Evolutionary conservation across 1,140 invertebrate species (phyloP).

Genomic region (Drosophila guanche): DNA sequence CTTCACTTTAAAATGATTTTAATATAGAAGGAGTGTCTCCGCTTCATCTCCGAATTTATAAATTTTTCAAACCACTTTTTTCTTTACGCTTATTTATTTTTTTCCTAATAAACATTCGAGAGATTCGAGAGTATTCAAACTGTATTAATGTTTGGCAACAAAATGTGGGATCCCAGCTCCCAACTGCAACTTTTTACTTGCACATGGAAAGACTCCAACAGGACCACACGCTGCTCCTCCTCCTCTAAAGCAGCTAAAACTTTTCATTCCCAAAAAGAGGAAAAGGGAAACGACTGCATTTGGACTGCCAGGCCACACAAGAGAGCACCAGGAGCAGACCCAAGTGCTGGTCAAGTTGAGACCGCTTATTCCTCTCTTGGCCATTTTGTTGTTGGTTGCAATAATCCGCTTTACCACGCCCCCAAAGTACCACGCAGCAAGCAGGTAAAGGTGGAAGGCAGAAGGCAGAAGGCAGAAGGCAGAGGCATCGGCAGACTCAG

Average conservation of each 20-base stretch:
- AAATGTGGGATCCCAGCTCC: conserved; percentile 7
- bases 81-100: not conserved
- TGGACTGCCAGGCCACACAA: conserved; percentile 24
- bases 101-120: not conserved
- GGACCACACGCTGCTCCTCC: not conserved
- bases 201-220: conserved; percentile 13
- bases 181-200: conserved; percentile 17
- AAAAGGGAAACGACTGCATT: conserved; percentile 49
- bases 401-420: conserved; percentile 73
- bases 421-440: not conserved
- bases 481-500: conserved; percentile 2
- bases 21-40: too few species aligned
- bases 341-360: conserved; percentile 61
- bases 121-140: not conserved
- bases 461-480: not conserved
- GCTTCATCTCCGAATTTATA: too few species aligned
- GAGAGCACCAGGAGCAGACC: conserved; percentile 15
- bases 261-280: conserved; percentile 9
- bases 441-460: too few species aligned
- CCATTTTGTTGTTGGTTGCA: conserved; percentile 30
- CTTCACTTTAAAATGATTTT: too few species aligned
- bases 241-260: conserved; percentile 20
- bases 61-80: conserved; percentile 7
- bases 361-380: conserved; percentile 9
- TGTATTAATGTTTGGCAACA: not conserved